Percentiles rank a stretch among this genome's conserved stretches.
Conservation (phyloP, 2,888 invertebrate genomes). For the Chamaedrilus cognettii region DNA sequence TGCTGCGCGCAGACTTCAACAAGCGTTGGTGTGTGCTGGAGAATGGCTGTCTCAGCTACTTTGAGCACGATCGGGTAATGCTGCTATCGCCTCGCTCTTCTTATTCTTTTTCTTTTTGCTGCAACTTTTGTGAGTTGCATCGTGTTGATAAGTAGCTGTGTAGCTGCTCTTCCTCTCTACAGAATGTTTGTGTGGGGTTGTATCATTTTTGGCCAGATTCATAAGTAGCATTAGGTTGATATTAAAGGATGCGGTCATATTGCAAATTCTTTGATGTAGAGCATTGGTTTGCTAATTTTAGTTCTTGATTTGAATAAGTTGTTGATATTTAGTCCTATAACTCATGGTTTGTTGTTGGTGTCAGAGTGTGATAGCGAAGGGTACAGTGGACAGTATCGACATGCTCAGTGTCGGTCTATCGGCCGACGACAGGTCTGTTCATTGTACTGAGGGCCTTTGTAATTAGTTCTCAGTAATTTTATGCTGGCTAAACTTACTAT, state of each 20-base stretch:
- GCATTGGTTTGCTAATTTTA: too few relatives aligned
- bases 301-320: neutral
- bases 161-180: too few relatives aligned
- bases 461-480: too few relatives aligned
- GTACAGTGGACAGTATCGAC: neutral
- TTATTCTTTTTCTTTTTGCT: too few relatives aligned
- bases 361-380: neutral
- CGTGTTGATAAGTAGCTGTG: too few relatives aligned
- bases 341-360: neutral
- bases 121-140: too few relatives aligned
- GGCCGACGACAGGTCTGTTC: neutral
- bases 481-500: too few relatives aligned
- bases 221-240: too few relatives aligned
- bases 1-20: slow-evolving; percentile 51
- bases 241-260: too few relatives aligned
- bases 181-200: neutral
- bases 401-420: neutral
- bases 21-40: slow-evolving; percentile 52
- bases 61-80: slow-evolving; percentile 48
- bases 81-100: too few relatives aligned
- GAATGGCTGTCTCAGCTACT: slow-evolving; percentile 51
- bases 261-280: too few relatives aligned
- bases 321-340: neutral
- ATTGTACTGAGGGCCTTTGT: too few relatives aligned
- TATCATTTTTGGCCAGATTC: neutral